Evolutionary conservation across 1,140 invertebrate species (phyloP).

Genomic region (Pristionchus pacificus): DNA sequence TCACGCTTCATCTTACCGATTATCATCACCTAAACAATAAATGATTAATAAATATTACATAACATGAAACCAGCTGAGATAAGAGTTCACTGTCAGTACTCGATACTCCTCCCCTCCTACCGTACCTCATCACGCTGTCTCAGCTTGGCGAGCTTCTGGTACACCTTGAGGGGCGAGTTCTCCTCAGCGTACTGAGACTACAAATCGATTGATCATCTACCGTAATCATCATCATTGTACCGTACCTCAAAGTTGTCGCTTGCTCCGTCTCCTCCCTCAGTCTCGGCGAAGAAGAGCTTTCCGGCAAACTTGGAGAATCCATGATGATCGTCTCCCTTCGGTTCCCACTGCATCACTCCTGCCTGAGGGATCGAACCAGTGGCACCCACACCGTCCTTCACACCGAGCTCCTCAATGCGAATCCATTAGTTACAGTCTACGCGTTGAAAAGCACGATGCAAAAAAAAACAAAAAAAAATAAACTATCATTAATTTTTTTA

Average conservation of each 20-base stretch:
- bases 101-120: slow-evolving; percentile 26
- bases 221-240: too few species aligned
- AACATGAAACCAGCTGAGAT: not conserved
- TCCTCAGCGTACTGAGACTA: slow-evolving; percentile 23
- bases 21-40: too few species aligned
- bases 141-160: slow-evolving; percentile 36
- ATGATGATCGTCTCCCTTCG: slow-evolving; percentile 21
- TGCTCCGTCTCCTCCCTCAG: too few species aligned
- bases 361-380: slow-evolving; percentile 13
- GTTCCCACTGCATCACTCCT: slow-evolving; percentile 37
- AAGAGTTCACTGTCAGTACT: not conserved
- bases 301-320: slow-evolving; percentile 23
- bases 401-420: slow-evolving; percentile 21
- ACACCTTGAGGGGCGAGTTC: slow-evolving; percentile 30
- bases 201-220: not conserved
- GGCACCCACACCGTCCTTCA: slow-evolving; percentile 16
- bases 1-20: too few species aligned
- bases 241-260: too few species aligned
- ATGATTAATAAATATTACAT: not conserved
- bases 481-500: too few species aligned
- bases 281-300: slow-evolving; percentile 27
- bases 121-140: slow-evolving; percentile 37
- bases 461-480: too few species aligned
- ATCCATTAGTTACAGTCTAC: too few species aligned
- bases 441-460: too few species aligned